These are phyloP conservation scores for Ibycter americanus DNA, from an alignment of 2,797 vertebrate species.

Conservation along the genomic window DNA sequence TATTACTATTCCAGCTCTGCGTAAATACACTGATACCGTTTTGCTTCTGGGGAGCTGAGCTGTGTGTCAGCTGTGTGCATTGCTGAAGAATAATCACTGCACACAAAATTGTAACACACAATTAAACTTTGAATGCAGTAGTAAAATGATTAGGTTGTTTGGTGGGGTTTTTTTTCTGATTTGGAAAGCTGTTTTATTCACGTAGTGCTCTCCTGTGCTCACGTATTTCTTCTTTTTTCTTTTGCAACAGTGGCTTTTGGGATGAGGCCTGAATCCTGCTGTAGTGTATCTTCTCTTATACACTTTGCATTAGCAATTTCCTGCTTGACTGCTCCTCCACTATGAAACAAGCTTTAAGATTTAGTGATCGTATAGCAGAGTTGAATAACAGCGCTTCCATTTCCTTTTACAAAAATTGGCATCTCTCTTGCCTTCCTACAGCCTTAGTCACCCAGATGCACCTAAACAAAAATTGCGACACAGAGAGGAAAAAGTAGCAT, in stretches of 20 bases:
- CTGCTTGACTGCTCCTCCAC: constrained; percentile 70
- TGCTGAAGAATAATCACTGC: not conserved
- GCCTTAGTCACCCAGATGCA: not conserved
- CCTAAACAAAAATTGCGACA: not conserved
- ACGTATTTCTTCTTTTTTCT: not conserved
- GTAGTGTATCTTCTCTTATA: constrained; percentile 57
- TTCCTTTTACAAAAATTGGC: constrained; percentile 67
- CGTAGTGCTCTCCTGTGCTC: not conserved
- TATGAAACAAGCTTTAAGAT: constrained; percentile 71
- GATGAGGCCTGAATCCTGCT: constrained; percentile 9
- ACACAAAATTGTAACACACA: not conserved
- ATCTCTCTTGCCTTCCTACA: constrained; percentile 31
- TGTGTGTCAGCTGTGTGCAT: not conserved
- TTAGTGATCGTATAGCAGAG: constrained; percentile 49
- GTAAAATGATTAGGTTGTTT: not conserved
- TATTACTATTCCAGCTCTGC: not conserved
- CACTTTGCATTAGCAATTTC: constrained; percentile 74
- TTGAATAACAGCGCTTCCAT: constrained; percentile 65
- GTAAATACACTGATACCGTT: not conserved
- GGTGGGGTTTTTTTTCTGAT: not conserved
- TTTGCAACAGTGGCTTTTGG: constrained; percentile 34
- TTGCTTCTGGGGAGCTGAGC: not conserved
- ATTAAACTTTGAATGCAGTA: not conserved
- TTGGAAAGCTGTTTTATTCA: constrained; percentile 32
- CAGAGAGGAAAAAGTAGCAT: not conserved